A percentile compares a stretch with the other conserved stretches of the same genome.
These are phyloP conservation scores for Ormyrus thymus DNA, from an alignment of 2,888 invertebrate genomes.

Conservation along the genomic window DNA sequence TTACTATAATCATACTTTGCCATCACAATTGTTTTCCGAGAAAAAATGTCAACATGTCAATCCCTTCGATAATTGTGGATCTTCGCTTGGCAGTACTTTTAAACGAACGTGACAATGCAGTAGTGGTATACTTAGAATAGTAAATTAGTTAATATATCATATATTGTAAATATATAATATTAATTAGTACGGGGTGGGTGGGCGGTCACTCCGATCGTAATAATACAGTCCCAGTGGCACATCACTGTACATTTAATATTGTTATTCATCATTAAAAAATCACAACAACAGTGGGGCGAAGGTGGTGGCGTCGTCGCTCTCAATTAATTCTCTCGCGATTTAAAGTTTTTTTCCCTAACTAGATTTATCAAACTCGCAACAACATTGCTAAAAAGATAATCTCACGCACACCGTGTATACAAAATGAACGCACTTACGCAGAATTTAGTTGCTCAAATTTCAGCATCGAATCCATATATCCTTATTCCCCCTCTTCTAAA, in stretches of 20 bases:
- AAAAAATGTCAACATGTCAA: constrained; percentile 59
- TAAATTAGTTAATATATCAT: constrained; percentile 57
- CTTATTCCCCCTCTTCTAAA: background rate
- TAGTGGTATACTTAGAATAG: constrained; percentile 72
- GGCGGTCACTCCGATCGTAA: constrained; percentile 72
- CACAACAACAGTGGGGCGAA: constrained; percentile 73
- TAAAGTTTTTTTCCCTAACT: too few species aligned
- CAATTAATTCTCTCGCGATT: constrained; percentile 2
- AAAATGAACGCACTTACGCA: constrained; percentile 13
- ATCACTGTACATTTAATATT: constrained; percentile 69
- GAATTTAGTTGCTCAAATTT: too few species aligned
- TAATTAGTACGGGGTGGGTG: constrained; percentile 70
- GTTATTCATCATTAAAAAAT: constrained; percentile 61
- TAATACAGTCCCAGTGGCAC: constrained; percentile 73
- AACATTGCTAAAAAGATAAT: too few species aligned
- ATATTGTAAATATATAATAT: constrained; percentile 58
- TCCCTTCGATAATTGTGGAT: constrained; percentile 67
- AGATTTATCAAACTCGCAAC: background rate
- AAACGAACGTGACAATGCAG: constrained; percentile 74
- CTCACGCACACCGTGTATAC: constrained; percentile 34
- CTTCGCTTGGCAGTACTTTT: constrained; percentile 71
- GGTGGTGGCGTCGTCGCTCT: constrained; percentile 66
- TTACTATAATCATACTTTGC: constrained; percentile 52
- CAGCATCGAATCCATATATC: too few species aligned
- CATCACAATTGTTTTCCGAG: constrained; percentile 50